Evolutionary conservation across 2,113 vertebrate genomes (phyloP).

Genomic region (Heterotilapia buettikoferi): DNA sequence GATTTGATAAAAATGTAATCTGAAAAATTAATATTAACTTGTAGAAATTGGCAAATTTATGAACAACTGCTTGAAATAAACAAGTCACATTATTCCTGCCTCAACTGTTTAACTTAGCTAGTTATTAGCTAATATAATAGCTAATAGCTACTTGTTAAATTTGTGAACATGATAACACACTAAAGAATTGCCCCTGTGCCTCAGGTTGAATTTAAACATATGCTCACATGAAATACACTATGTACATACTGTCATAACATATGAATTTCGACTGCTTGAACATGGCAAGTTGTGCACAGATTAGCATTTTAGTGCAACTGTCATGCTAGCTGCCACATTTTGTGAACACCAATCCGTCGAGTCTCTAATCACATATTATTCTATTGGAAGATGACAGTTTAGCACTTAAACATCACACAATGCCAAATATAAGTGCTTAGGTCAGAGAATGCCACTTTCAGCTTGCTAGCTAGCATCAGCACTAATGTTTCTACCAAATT

Average conservation of each 20-base stretch:
- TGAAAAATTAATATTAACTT: neutral
- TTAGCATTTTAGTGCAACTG: neutral
- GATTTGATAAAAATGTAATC: neutral
- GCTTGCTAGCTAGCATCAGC: neutral
- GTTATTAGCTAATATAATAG: neutral
- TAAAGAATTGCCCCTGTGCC: neutral
- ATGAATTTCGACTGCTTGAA: neutral
- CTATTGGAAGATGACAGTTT: neutral
- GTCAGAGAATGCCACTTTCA: neutral
- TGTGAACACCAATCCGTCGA: neutral
- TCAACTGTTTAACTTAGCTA: neutral
- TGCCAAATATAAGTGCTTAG: neutral
- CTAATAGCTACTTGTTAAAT: neutral
- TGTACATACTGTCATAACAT: neutral
- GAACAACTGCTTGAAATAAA: neutral
- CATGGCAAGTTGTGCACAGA: neutral
- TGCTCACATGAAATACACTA: neutral
- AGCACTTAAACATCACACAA: neutral
- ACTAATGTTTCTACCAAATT: neutral
- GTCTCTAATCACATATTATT: neutral
- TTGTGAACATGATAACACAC: neutral
- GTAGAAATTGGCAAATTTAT: neutral
- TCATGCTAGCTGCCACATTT: neutral
- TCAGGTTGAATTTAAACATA: neutral
- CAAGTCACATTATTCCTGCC: neutral